Evolutionary conservation across 2,797 vertebrate species (phyloP).

Genomic region (Podarcis lilfordi): DNA sequence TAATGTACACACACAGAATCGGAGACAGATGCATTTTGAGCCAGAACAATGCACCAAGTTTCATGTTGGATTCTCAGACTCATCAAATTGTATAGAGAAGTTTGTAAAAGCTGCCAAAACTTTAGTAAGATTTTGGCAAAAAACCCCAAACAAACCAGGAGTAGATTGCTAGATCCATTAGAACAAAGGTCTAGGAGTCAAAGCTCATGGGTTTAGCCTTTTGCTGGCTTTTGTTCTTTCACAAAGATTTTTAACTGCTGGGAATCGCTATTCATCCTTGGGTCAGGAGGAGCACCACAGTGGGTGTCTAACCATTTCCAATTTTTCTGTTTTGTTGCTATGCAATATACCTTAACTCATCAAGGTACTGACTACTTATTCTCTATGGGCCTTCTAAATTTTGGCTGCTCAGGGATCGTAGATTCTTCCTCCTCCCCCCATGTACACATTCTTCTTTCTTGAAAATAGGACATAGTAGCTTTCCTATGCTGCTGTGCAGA

Average conservation of each 20-base stretch:
- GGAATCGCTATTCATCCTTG: background rate
- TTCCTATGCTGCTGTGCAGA: background rate
- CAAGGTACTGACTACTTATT: background rate
- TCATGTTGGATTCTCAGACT: background rate
- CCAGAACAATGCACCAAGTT: slow-evolving; percentile 19
- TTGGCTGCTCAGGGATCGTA: background rate
- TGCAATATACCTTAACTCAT: background rate
- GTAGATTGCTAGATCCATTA: slow-evolving; percentile 29
- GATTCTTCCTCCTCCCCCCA: no score
- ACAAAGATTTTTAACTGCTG: background rate
- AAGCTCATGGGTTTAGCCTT: background rate
- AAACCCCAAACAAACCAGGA: background rate
- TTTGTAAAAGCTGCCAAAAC: background rate
- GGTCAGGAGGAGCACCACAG: background rate
- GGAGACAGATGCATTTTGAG: slow-evolving; percentile 5
- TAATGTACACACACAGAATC: background rate
- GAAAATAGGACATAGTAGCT: background rate
- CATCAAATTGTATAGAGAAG: background rate
- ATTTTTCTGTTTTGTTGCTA: background rate
- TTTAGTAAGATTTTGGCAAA: slow-evolving; percentile 26
- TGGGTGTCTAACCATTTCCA: background rate
- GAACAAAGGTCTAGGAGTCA: background rate
- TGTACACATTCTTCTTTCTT: background rate
- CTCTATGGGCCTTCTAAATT: background rate
- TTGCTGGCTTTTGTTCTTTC: background rate